These are phyloP conservation scores for Xiphophorus maculatus DNA, from an alignment of 2,113 vertebrate species.

Conservation along the genomic window DNA sequence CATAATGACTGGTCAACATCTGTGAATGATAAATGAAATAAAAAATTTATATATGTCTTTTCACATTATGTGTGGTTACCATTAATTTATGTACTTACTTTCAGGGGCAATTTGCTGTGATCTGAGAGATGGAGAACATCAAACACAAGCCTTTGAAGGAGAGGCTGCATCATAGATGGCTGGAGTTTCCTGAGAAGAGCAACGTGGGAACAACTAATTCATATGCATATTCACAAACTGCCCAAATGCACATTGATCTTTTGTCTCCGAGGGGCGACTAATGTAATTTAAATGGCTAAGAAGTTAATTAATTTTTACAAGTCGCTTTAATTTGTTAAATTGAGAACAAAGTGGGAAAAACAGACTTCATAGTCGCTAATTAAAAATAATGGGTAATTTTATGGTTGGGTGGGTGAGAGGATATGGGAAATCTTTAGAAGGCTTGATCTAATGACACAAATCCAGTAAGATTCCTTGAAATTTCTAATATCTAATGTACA, in stretches of 20 bases:
- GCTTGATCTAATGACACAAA: background rate
- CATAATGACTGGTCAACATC: constrained; percentile 93
- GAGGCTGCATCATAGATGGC: constrained; percentile 91
- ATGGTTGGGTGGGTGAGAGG: background rate
- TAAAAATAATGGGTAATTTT: constrained; percentile 29
- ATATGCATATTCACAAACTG: background rate
- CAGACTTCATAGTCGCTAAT: constrained; percentile 11
- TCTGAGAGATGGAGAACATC: constrained; percentile 90
- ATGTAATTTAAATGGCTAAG: constrained; percentile 23
- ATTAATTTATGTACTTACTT: constrained; percentile 74
- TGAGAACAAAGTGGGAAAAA: constrained; percentile 28
- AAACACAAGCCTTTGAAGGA: constrained; percentile 87
- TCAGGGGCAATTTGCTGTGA: constrained; percentile 89
- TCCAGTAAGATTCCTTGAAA: background rate
- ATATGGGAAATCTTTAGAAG: background rate
- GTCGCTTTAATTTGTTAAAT: constrained; percentile 30
- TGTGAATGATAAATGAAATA: constrained; percentile 53
- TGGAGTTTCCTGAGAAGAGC: constrained; percentile 85
- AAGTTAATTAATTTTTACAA: constrained; percentile 35
- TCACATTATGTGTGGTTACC: background rate
- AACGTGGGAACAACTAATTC: constrained; percentile 22
- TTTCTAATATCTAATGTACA: no score
- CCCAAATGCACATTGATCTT: background rate
- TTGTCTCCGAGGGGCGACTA: constrained; percentile 17
- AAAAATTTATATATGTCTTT: constrained; percentile 1